Evolutionary conservation across 64 coral and sea anemone species (phyloP), one percentile per base, ranked within the genome.

Genomic region (Dendronephthya gigantea): DNA sequence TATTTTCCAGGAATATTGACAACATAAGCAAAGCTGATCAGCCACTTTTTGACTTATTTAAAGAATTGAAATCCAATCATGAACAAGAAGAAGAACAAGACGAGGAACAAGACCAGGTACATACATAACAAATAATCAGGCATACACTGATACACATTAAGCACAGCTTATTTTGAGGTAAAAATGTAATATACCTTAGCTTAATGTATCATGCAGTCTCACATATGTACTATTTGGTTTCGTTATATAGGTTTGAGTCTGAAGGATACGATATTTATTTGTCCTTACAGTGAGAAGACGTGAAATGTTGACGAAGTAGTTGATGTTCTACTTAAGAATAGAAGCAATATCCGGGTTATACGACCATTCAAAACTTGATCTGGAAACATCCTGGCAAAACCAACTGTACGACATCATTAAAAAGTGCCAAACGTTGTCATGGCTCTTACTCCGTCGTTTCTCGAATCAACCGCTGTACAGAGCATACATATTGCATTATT

Each of bases 401-500:
- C 89, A 96, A 48, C 90, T 96, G 85, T 96, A 90, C 40, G 83
- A 90, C 34, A 86, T 81, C 27, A 96, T 96, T 59, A 87, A 69
- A 10, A 87, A 85, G 12, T 96, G 94, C 76, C n/a, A 45, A 56
- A 49, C 91, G 94, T 69, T n/a, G 91, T 96, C 10, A 89, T 96
- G 32, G 85, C 91, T 1, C 69, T 96, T 15, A 96, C 86, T 38
- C 94, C 94, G 2, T 50, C 51, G 4, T 96, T 90, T 48, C 47
- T 96, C 16, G 70, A 87, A 38, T 83, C 76, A 23, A 83, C 85
- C 86, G 82, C 13, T 96, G 94, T 35, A 93, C 90, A 17, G 94
- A 96, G 36, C 94, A 96, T 96, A 96, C 79, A 96, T 82, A 96
- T 96, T 30, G 94, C 94, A 0, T 23, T 96, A 56, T 96, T 91